A percentile compares a stretch with the other conserved stretches of the same genome.
Conservation (phyloP, 2,113 vertebrate genomes). For the Equus quagga region DNA sequence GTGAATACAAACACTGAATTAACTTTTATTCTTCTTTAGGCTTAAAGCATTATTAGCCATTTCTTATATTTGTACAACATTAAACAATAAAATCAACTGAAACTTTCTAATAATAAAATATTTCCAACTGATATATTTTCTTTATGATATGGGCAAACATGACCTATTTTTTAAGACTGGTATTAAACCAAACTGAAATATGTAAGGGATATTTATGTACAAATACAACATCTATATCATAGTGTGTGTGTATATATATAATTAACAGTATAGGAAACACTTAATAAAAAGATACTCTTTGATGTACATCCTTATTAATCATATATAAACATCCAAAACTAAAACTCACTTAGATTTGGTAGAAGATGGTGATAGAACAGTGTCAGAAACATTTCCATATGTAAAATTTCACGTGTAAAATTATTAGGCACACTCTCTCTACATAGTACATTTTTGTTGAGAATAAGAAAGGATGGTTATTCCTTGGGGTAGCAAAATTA, state of each 20-base stretch:
- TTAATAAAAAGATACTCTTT: neutral
- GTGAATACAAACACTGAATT: neutral
- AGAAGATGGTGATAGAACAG: neutral
- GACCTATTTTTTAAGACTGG: neutral
- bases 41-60: neutral
- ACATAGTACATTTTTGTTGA: neutral
- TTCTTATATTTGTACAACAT: neutral
- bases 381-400: neutral
- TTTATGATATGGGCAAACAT: neutral
- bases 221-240: neutral
- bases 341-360: neutral
- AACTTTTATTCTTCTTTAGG: neutral
- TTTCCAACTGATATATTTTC: neutral
- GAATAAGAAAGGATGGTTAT: neutral
- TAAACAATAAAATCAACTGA: neutral
- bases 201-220: neutral
- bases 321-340: neutral
- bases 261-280: neutral
- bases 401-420: neutral
- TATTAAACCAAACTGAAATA: slow-evolving; percentile 25
- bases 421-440: neutral
- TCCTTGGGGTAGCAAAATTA: neutral
- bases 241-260: neutral
- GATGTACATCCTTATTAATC: neutral
- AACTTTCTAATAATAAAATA: slow-evolving; percentile 30